These are phyloP conservation scores for Stylophora pistillata DNA, from an alignment of 64 coral and sea anemone genomes.

Conservation along the genomic window DNA sequence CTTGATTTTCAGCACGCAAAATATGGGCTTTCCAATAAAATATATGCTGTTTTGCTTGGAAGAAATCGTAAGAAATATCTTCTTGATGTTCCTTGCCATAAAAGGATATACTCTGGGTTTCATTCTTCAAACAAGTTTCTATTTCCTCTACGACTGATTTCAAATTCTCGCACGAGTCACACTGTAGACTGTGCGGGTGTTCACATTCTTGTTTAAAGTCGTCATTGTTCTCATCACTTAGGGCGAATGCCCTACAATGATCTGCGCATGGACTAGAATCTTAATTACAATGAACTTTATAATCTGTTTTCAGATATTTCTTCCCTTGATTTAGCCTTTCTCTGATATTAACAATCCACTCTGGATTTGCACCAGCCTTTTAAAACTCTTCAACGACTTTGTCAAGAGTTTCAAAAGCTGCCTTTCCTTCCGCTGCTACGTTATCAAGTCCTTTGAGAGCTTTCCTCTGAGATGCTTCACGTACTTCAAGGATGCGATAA, in stretches of 20 bases:
- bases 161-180: slow-evolving; percentile 37
- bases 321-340: not conserved
- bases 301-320: slow-evolving; percentile 21
- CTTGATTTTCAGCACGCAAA: no score
- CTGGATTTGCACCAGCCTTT: not conserved
- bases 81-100: no score
- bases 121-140: not conserved
- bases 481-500: slow-evolving; percentile 24
- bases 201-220: slow-evolving; percentile 44
- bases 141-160: slow-evolving; percentile 34
- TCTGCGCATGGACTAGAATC: not conserved
- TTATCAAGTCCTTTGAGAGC: slow-evolving; percentile 29
- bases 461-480: slow-evolving; percentile 35
- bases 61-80: no score
- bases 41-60: no score
- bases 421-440: not conserved
- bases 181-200: slow-evolving; percentile 23
- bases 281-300: not conserved
- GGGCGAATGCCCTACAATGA: not conserved
- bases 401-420: not conserved
- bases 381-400: not conserved
- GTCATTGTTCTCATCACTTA: slow-evolving; percentile 23
- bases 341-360: not conserved
- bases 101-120: no score
- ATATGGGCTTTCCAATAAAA: no score